These are phyloP conservation scores for Apodemus sylvaticus DNA, from an alignment of 2,113 vertebrate genomes.

Conservation along the genomic window DNA sequence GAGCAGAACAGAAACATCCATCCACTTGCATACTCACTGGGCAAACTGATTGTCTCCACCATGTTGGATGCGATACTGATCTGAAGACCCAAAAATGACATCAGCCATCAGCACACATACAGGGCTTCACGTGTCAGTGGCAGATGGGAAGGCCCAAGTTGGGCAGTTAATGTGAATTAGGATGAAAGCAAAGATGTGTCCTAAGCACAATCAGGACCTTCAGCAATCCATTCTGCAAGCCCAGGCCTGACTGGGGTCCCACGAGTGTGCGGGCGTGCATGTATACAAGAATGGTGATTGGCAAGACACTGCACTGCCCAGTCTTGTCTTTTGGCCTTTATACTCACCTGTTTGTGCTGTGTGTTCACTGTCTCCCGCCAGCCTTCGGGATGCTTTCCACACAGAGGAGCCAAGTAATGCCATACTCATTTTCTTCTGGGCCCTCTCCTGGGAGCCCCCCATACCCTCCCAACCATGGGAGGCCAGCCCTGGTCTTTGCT, in stretches of 20 bases:
- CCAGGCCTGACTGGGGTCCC: not conserved
- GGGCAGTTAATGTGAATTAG: not conserved
- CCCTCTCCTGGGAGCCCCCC: not conserved
- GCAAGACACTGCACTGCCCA: not conserved
- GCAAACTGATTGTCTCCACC: rapidly evolving
- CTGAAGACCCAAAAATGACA: rapidly evolving
- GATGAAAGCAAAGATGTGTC: no score
- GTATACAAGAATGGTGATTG: not conserved
- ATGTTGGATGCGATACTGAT: rapidly evolving
- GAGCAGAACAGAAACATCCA: rapidly evolving
- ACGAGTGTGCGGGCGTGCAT: not conserved
- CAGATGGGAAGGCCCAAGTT: not conserved
- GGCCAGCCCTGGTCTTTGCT: not conserved
- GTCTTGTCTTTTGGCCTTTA: not conserved
- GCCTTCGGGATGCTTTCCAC: not conserved
- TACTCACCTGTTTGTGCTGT: rapidly evolving
- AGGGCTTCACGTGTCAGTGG: rapidly evolving
- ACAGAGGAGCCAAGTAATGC: not conserved
- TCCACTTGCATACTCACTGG: not conserved
- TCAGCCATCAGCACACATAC: rapidly evolving
- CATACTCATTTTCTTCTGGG: not conserved
- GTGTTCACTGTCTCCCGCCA: not conserved
- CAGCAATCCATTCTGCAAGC: rapidly evolving
- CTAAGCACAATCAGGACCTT: rapidly evolving
- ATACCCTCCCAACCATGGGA: rapidly evolving